phyloP scores from a whole-genome alignment of 2,113 vertebrate species.

The Brevimyrus niger region DNA sequence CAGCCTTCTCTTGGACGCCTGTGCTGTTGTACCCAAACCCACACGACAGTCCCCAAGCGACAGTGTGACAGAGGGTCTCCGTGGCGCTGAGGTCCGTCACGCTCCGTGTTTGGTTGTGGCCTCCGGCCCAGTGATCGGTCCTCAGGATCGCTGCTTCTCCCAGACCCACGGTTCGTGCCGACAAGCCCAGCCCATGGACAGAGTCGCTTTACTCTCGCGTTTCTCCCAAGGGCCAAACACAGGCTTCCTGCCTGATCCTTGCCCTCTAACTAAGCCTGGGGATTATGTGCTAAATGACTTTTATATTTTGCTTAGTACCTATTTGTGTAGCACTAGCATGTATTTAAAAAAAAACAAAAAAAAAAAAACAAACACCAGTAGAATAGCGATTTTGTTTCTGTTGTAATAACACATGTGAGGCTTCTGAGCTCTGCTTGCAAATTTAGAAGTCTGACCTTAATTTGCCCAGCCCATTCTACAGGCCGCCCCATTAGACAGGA shows the following conservation, averaged over 20 bases:
- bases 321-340: background rate
- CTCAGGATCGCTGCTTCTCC: background rate
- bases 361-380: background rate
- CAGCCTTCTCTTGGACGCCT: background rate
- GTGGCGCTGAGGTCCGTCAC: background rate
- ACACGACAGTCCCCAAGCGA: too few relatives aligned
- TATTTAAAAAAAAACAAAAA: background rate
- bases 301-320: background rate
- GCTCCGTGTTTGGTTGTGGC: background rate
- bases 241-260: background rate
- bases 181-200: background rate
- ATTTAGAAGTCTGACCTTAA: background rate
- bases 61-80: background rate
- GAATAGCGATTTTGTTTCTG: background rate
- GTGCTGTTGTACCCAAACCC: background rate
- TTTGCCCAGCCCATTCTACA: background rate
- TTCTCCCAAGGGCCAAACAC: background rate
- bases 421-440: background rate
- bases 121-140: background rate
- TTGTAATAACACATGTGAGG: background rate
- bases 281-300: background rate
- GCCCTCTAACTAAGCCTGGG: background rate
- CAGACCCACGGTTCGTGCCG: background rate
- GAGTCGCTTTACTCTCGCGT: background rate
- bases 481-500: background rate